phyloP scores from a whole-genome alignment of 2,797 vertebrate species.

The Ataeniobius toweri region DNA sequence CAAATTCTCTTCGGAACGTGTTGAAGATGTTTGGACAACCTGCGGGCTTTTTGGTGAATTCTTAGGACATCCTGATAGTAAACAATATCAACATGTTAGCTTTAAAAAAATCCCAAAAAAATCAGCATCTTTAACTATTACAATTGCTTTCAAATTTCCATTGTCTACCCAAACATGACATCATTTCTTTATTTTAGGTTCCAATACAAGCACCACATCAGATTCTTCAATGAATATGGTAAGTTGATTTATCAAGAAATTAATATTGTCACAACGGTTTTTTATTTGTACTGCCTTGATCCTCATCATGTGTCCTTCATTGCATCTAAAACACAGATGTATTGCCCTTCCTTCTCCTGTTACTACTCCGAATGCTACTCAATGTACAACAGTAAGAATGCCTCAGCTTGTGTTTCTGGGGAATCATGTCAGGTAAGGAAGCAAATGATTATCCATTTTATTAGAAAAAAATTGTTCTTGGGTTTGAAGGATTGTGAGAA shows the following conservation, averaged over 20 bases:
- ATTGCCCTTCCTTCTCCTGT: constrained; percentile 76
- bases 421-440: constrained; percentile 74
- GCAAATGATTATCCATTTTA: constrained; percentile 6
- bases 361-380: constrained; percentile 71
- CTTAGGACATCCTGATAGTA: neutral
- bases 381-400: constrained; percentile 61
- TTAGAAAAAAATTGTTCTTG: neutral
- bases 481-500: neutral
- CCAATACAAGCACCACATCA: constrained; percentile 16
- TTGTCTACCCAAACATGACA: neutral
- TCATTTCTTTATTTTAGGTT: constrained; percentile 35
- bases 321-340: constrained; percentile 12
- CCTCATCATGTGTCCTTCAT: neutral
- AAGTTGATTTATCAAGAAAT: constrained; percentile 27
- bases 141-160: neutral
- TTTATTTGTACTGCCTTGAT: neutral
- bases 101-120: neutral
- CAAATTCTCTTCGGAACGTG: neutral
- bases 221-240: constrained; percentile 34
- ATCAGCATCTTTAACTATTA: neutral
- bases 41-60: neutral
- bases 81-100: neutral
- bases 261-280: neutral
- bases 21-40: neutral
- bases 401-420: constrained; percentile 39